Base-by-base conservation (phyloP, 2,888 invertebrate genomes). In the Eilema caniola region DNA sequence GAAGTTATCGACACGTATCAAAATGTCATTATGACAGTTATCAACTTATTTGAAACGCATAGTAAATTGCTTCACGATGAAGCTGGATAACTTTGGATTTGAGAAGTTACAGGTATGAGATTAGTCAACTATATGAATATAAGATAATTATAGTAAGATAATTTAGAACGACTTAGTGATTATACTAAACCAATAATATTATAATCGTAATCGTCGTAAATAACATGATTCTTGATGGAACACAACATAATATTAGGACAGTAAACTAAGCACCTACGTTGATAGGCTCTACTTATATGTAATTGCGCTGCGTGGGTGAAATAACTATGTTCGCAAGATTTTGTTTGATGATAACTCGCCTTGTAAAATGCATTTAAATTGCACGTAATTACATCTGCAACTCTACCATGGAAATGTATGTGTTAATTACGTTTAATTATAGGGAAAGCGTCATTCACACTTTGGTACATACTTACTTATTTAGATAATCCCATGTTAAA, bases 81-180 rank as follows among this genome's bases (percentile, higher is more conserved):
- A 95, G 90, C 86, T 95, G 90, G 95, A 95, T 89, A 95, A 95
- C 83, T 91, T 91, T 86, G 93, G 94, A 88, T 93, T 94, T 86
- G 93, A 95, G 84, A 94, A 93, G 83, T 86, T 95, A 82, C 93
- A 95, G 94, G 95, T 94, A 65, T 20, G 65, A 23, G 14, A 31
- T 41, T 56, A 23, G 0, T 14, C 10, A 14, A 33, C 12, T 12
- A 41, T 41, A 24, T 41, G 12, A 12, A 8, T 41, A 41, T 33
- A 33, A 33, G 31, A 33, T 33, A n/a, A n/a, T n/a, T n/a, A n/a
- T n/a, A n/a, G n/a, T n/a, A n/a, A n/a, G n/a, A n/a, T n/a, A n/a
- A n/a, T n/a, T n/a, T n/a, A n/a, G n/a, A n/a, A n/a, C n/a, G n/a
- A n/a, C n/a, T n/a, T n/a, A n/a, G n/a, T n/a, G 2, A 53, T n/a